Conservation (phyloP, 1,140 invertebrate genomes). For the Phortica variegata region DNA sequence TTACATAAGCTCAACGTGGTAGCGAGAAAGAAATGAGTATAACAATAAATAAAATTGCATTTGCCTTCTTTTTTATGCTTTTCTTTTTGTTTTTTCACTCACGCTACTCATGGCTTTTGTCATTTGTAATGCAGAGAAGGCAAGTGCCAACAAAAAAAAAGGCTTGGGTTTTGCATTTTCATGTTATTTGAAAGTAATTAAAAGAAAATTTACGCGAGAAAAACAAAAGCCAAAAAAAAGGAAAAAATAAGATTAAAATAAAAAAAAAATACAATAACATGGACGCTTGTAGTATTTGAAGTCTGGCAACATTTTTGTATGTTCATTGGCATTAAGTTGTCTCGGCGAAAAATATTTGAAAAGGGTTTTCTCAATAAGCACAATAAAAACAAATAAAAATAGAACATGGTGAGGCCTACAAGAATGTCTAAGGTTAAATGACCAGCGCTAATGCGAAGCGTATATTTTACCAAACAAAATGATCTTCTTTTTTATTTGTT, state of each 20-base stretch:
- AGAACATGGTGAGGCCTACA: too few species aligned
- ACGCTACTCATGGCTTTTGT: slow-evolving; percentile 5
- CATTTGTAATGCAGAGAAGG: slow-evolving; percentile 3
- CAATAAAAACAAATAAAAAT: too few species aligned
- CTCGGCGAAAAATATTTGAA: background rate
- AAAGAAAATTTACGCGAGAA: slow-evolving; percentile 7
- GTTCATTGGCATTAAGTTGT: slow-evolving; percentile 16
- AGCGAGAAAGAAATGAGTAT: slow-evolving; percentile 33
- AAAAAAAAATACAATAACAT: slow-evolving; percentile 6
- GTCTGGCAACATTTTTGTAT: too few species aligned
- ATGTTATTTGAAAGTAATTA: slow-evolving; percentile 53
- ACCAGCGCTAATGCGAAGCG: too few species aligned
- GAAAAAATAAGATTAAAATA: background rate
- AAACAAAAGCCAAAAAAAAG: background rate
- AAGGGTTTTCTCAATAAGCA: too few species aligned
- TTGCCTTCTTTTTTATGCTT: slow-evolving; percentile 31
- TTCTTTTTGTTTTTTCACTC: slow-evolving; percentile 11
- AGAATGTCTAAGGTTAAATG: too few species aligned
- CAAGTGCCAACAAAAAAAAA: slow-evolving; percentile 15
- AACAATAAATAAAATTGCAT: slow-evolving; percentile 56
- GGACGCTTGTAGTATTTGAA: too few species aligned
- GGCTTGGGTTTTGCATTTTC: slow-evolving; percentile 25
- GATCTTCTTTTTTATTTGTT: too few species aligned
- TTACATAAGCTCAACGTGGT: slow-evolving; percentile 45
- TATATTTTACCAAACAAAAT: too few species aligned